Evolutionary conservation across 2,888 invertebrate species (phyloP).

Genomic region (Clepsis dumicolana): DNA sequence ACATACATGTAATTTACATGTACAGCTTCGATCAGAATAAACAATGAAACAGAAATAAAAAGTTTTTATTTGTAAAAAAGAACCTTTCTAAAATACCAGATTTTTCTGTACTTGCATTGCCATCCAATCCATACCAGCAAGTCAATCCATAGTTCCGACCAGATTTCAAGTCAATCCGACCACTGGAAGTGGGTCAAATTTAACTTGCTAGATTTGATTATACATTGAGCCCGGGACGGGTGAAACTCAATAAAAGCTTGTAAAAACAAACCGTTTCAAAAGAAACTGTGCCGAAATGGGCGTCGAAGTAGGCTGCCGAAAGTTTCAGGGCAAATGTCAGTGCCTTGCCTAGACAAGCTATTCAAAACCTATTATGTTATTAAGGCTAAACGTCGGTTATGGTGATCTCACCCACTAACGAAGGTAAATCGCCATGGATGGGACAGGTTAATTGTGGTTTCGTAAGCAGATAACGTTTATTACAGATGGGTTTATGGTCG

Average conservation of each 20-base stretch:
- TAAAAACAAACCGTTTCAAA: neutral
- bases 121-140: no score
- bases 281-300: neutral
- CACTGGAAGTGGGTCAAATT: no score
- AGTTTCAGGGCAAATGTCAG: slow-evolving; percentile 12
- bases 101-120: no score
- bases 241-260: neutral
- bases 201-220: no score
- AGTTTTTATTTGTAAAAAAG: no score
- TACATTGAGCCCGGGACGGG: no score
- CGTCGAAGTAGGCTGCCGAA: neutral
- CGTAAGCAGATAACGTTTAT: slow-evolving; percentile 2
- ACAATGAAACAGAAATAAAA: no score
- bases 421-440: slow-evolving; percentile 11
- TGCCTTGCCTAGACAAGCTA: slow-evolving; percentile 26
- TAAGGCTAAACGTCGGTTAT: slow-evolving; percentile 29
- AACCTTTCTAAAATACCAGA: no score
- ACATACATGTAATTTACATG: no score
- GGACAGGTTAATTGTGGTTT: slow-evolving; percentile 24
- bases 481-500: slow-evolving; percentile 1
- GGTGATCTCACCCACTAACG: slow-evolving; percentile 28
- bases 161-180: no score
- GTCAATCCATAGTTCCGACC: no score
- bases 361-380: slow-evolving; percentile 27
- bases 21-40: no score